phyloP scores from a whole-genome alignment of 2,888 invertebrate genomes.

The Globia sparganii region DNA sequence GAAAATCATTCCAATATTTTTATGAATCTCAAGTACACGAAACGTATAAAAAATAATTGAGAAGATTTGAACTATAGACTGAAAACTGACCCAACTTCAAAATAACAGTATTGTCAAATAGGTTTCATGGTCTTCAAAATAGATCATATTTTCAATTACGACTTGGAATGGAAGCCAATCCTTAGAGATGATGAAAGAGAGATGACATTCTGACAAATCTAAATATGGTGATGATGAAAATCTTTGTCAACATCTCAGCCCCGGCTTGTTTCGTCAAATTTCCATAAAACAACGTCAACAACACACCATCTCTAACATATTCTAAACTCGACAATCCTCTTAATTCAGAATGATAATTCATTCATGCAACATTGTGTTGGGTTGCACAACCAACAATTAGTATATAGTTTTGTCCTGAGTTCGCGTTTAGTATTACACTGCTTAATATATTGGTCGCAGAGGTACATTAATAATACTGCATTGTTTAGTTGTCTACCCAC shows the following conservation, averaged over 20 bases:
- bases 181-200: not conserved
- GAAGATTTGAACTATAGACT: not conserved
- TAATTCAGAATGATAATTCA: conserved; percentile 79
- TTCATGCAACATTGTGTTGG: conserved; percentile 75
- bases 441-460: conserved; percentile 68
- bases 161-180: not conserved
- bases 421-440: conserved; percentile 68
- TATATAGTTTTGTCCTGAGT: conserved; percentile 72
- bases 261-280: not conserved
- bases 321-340: conserved; percentile 56
- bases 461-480: conserved; percentile 59
- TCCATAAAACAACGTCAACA: conserved; percentile 16
- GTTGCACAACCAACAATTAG: conserved; percentile 82
- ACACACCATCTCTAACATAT: conserved; percentile 52
- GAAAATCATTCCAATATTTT: not conserved
- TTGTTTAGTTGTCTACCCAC: conserved; percentile 65
- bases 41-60: not conserved
- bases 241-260: not conserved
- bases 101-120: not conserved
- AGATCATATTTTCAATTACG: not conserved
- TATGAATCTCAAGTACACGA: not conserved
- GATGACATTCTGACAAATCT: not conserved
- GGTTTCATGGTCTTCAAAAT: not conserved
- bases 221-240: not conserved
- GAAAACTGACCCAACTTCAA: not conserved